A percentile compares a stretch with the other conserved stretches of the same genome.
phyloP scores from a whole-genome alignment of 1,140 invertebrate species.

The Drosophila sproati region DNA sequence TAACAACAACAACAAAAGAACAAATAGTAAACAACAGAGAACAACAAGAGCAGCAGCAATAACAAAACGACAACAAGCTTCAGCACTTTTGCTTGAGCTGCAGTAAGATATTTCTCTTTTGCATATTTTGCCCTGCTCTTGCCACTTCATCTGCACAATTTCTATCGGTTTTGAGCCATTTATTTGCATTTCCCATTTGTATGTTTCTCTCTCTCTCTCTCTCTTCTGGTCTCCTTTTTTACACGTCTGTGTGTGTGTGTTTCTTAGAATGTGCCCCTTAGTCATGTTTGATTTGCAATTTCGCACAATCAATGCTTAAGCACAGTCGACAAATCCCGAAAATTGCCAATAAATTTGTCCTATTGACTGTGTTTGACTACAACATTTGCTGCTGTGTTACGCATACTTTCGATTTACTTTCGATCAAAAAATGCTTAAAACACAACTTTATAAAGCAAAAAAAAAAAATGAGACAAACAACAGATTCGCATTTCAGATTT shows the following conservation, averaged over 20 bases:
- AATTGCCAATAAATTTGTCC: constrained; percentile 59
- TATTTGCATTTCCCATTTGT: constrained; percentile 60
- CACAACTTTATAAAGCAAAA: constrained; percentile 5
- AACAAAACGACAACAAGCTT: constrained; percentile 29
- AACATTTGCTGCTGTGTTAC: constrained; percentile 27
- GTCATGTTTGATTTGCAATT: constrained; percentile 82
- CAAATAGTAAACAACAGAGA: neutral
- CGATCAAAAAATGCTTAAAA: constrained; percentile 9
- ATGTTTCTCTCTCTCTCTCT: constrained; percentile 20
- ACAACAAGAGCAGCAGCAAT: constrained; percentile 20
- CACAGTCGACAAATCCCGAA: constrained; percentile 48
- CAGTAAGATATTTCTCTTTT: constrained; percentile 44
- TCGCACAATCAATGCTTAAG: constrained; percentile 68
- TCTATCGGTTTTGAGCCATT: constrained; percentile 66
- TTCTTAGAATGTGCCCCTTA: constrained; percentile 52
- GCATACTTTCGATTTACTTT: constrained; percentile 5
- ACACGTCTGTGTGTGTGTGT: constrained; percentile 11
- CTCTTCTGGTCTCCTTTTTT: neutral
- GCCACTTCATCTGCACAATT: constrained; percentile 55
- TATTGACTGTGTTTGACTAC: constrained; percentile 42
- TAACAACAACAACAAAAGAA: constrained; percentile 28
- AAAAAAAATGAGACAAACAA: neutral
- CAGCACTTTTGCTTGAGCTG: constrained; percentile 33
- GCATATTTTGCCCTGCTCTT: constrained; percentile 36
- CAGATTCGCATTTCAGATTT: neutral